Conservation (phyloP, 1,140 invertebrate genomes). For the Stenopsyche tienmushanensis region DNA sequence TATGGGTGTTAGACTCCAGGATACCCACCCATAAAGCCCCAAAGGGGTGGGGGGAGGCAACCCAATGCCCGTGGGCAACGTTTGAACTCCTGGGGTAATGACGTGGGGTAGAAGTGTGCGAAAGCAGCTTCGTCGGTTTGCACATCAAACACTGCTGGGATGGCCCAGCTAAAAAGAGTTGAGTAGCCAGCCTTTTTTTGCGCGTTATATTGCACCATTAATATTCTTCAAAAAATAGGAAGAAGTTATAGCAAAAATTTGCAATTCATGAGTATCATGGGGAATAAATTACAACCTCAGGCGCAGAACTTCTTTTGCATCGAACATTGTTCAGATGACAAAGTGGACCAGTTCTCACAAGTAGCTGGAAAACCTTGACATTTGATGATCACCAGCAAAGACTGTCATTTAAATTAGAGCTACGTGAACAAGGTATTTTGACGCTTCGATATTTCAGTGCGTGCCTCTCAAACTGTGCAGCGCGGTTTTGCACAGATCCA, state of each 20-base stretch:
- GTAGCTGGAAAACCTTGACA: constrained; percentile 30
- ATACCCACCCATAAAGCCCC: too few relatives aligned
- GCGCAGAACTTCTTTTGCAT: not conserved
- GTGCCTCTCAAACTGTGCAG: too few relatives aligned
- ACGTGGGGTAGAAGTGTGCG: too few relatives aligned
- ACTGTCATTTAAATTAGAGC: constrained; percentile 31
- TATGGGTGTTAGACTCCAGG: too few relatives aligned
- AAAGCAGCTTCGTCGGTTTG: too few relatives aligned
- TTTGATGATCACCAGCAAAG: constrained; percentile 10
- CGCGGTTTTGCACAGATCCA: too few relatives aligned
- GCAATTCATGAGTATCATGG: not conserved
- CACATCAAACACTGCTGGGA: too few relatives aligned
- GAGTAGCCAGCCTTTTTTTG: too few relatives aligned
- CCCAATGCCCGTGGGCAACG: too few relatives aligned
- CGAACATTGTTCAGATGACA: not conserved
- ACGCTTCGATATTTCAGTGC: not conserved
- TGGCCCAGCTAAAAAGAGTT: too few relatives aligned
- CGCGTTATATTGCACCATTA: not conserved
- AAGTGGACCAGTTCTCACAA: constrained; percentile 25
- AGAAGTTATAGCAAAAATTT: not conserved
- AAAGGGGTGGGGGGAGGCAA: too few relatives aligned
- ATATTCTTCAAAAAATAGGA: not conserved
- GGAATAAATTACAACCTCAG: not conserved
- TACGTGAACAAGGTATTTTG: constrained; percentile 18
- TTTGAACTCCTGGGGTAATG: too few relatives aligned